Evolutionary conservation across 23 tunicate species (phyloP), one percentile per base, ranked within the genome.

Genomic region (Diplosoma virens): DNA sequence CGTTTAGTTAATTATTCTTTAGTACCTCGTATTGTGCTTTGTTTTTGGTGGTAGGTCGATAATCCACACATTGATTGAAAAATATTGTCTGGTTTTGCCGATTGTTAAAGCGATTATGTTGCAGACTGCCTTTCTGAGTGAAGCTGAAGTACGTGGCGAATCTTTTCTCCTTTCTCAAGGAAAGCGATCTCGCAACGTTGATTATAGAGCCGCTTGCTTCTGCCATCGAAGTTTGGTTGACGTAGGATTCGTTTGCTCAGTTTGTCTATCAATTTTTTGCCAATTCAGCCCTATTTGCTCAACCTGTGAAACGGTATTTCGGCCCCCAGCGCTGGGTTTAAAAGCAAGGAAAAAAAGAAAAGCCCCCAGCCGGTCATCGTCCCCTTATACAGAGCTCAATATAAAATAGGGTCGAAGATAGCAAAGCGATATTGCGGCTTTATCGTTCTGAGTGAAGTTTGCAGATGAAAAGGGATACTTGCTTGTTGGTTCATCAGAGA

Each of bases 271-370:
- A 25, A 92, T 92, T 23, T 92, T 85, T 33, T 92, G 97, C 33
- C 92, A 92, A 24, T 92, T 80, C 76, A 92, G 92, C 47, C 97
- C 97, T 0, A 92, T 92, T 35, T 92, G 97, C 55, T 81, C 92
- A 3, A 92, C 97, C 20, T 92, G 97, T 71, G 92, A 92, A 59
- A 81, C 97, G 22, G 97, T 71, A 0, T 90, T 89, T 48, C 67
- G 71, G 74, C 97, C 97, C 18, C 86, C 97, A 4, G 50, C 74
- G 47, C 34, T 73, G 58, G 80, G 73, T 17, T 7, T 46, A 30
- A 84, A 84, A 66, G 36, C 71, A 14, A 59, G 82, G 25, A 90
- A 78, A 66, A 82, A 77, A 71, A 55, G 88, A 46, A 80, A 73
- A 72, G 76, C 52, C 14, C 36, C 47, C 34, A 67, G 84, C 7